These are phyloP conservation scores for Thamnophis elegans DNA, from an alignment of 2,797 vertebrate genomes.

Conservation along the genomic window DNA sequence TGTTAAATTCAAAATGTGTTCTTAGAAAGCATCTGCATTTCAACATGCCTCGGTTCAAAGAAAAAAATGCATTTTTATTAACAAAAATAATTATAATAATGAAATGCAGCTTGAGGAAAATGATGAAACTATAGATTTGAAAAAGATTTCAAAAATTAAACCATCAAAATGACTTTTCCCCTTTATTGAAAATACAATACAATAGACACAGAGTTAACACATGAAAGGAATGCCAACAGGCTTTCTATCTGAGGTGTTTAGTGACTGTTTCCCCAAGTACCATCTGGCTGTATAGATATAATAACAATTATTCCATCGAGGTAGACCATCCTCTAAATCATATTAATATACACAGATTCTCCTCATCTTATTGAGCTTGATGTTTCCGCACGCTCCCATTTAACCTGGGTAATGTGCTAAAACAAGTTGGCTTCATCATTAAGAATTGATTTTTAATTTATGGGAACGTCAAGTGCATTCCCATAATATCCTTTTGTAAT, in stretches of 20 bases:
- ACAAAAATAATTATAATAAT: not conserved
- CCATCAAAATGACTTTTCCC: not conserved
- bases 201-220: slow-evolving; percentile 46
- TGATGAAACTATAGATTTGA: not conserved
- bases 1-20: not conserved
- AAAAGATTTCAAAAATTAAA: slow-evolving; percentile 23
- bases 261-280: slow-evolving; percentile 74
- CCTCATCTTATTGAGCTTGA: slow-evolving; percentile 64
- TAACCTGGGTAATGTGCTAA: slow-evolving; percentile 74
- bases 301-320: slow-evolving; percentile 76
- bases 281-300: slow-evolving; percentile 79
- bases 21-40: not conserved
- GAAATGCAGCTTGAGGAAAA: not conserved
- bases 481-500: slow-evolving; percentile 70
- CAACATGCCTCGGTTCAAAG: not conserved
- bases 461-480: slow-evolving; percentile 67
- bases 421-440: slow-evolving; percentile 72
- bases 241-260: slow-evolving; percentile 63
- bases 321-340: slow-evolving; percentile 75
- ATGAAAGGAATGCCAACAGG: slow-evolving; percentile 67
- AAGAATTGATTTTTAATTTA: slow-evolving; percentile 81
- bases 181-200: slow-evolving; percentile 13
- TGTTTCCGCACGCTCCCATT: slow-evolving; percentile 71
- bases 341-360: slow-evolving; percentile 69
- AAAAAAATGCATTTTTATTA: not conserved